Evolutionary conservation across 2,113 vertebrate species (phyloP), one percentile per base, ranked within the genome.

Genomic region (Saguinus imperator): DNA sequence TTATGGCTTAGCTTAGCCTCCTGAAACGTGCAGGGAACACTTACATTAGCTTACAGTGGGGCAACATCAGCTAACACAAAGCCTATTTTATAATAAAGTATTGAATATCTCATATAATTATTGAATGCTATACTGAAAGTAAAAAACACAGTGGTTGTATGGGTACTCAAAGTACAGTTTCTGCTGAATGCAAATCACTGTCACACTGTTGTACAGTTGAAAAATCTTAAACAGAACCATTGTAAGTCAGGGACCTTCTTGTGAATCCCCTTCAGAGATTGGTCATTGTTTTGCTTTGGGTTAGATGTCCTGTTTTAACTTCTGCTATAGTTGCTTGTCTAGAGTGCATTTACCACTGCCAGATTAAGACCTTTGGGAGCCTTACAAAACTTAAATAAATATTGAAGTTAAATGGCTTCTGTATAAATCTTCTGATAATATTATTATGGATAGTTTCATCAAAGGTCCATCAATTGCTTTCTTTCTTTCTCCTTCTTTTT

Each of bases 401-500:
- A 55, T n/a, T 23, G 13, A 87, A 80, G 72, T 81, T 20, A 61
- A 40, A 70, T 72, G 35, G 8, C 20, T 86, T 18, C 75, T 68
- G 52, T 35, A 20, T 94, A 9, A 4, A 5, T 76, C 70, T 77
- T 55, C 70, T 80, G 14, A 75, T 14, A 43, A 14, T 32, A 13
- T 37, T 27, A 55, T 85, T 93, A 32, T 77, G 12, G 16, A 35
- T 91, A 76, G 48, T 8, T 35, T 72, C 68, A 64, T 77, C 66
- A 37, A 8, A 75, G 43, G 8, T 27, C 11, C 23, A 32, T 61
- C 21, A 14, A 25, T 81, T 50, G 45, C 23, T 35, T 6, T 45
- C 12, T 16, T 17, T 2, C 20, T 2, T 12, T 4, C 12, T 10
- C 32, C 0, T 29, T 2, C 8, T 8, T 27, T 12, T 14, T 13